Percentiles rank a stretch among this genome's conserved stretches.
Conservation (phyloP, 2,888 invertebrate genomes). For the Saturnia japonica region DNA sequence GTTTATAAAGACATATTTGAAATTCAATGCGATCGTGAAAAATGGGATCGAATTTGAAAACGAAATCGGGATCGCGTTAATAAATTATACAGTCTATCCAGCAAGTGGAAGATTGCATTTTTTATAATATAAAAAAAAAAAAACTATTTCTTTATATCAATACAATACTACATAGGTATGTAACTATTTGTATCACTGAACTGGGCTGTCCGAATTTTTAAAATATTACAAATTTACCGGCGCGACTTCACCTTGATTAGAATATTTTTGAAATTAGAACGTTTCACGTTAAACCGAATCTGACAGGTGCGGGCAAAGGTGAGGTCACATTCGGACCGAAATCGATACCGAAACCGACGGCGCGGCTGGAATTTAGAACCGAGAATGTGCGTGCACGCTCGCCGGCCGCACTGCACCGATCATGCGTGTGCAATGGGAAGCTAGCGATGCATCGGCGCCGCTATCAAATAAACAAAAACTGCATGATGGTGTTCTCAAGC, state of each 20-base stretch:
- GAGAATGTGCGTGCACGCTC: conserved; percentile 68
- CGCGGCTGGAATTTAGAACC: conserved; percentile 26
- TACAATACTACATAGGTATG: neutral
- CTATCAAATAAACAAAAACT: conserved; percentile 79
- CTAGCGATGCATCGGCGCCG: conserved; percentile 68
- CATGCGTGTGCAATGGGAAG: conserved; percentile 63
- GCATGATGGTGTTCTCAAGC: conserved; percentile 59
- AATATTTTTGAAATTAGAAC: conserved; percentile 10
- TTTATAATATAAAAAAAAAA: neutral
- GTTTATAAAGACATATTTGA: conserved; percentile 78
- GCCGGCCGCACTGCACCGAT: conserved; percentile 63
- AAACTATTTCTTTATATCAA: neutral
- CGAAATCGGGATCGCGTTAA: conserved; percentile 49
- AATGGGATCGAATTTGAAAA: conserved; percentile 66
- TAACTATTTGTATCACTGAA: neutral
- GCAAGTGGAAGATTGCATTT: conserved; percentile 54
- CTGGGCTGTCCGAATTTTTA: neutral
- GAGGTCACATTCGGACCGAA: conserved; percentile 44
- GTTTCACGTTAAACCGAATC: conserved; percentile 19
- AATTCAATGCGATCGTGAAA: conserved; percentile 77
- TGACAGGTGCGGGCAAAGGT: conserved; percentile 29
- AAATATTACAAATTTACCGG: conserved; percentile 44
- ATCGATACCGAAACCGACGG: conserved; percentile 28
- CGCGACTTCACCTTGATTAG: conserved; percentile 17
- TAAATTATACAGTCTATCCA: conserved; percentile 59